A percentile compares a stretch with the other conserved stretches of the same genome.
Evolutionary conservation across 1,140 invertebrate species (phyloP).

Genomic region (Popillia japonica): DNA sequence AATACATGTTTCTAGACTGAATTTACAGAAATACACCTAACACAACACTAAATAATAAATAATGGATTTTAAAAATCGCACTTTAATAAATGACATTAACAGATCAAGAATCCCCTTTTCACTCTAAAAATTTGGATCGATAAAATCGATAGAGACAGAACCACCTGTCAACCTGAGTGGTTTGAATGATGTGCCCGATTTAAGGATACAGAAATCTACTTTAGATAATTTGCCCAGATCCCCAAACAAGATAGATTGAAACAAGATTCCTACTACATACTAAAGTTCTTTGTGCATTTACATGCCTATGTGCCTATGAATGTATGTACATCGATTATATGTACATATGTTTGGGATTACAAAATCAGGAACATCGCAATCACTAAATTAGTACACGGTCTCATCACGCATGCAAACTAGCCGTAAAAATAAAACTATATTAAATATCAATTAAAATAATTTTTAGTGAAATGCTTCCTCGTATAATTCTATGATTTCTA

Average conservation of each 20-base stretch:
- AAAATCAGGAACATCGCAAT: too few relatives aligned
- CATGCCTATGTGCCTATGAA: too few relatives aligned
- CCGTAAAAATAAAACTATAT: too few relatives aligned
- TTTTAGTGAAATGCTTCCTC: too few relatives aligned
- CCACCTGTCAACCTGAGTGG: slow-evolving; percentile 18
- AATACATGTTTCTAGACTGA: background rate
- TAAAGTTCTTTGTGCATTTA: background rate
- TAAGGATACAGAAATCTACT: background rate
- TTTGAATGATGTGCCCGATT: background rate
- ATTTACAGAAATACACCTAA: background rate
- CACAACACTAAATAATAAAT: background rate
- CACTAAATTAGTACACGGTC: too few relatives aligned
- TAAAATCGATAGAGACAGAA: background rate
- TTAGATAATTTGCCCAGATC: background rate
- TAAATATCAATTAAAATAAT: too few relatives aligned
- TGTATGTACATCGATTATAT: too few relatives aligned
- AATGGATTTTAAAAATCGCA: slow-evolving; percentile 25
- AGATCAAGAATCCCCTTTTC: background rate
- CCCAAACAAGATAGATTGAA: background rate
- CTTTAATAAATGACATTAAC: background rate
- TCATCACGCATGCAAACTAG: too few relatives aligned
- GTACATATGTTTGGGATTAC: too few relatives aligned
- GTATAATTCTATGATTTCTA: too few relatives aligned
- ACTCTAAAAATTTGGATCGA: background rate
- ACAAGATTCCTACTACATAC: background rate